Base-by-base conservation (phyloP, 2,113 vertebrate species). In the Desmodus rotundus region DNA sequence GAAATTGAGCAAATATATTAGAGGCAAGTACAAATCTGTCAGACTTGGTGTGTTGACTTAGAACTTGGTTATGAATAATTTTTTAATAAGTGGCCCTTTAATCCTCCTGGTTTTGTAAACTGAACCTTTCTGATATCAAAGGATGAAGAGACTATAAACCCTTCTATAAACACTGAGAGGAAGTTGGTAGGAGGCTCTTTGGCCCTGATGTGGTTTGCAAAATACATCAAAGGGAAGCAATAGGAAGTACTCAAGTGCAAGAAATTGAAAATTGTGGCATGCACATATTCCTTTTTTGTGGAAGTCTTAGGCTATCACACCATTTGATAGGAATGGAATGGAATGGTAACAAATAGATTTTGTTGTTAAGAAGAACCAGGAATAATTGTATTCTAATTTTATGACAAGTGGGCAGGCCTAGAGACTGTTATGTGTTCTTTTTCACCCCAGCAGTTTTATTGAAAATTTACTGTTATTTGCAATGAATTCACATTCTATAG, bases 11-110 rank as follows among this genome's bases (percentile, higher is more conserved):
- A 94, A 96, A 91, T 89, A 70, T 72, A 81, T 89, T 89, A 94
- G 36, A 78, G n/a, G 38, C 74, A 84, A 47, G 28, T 58, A 87
- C 36, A 85, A 73, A 84, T 91, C 61, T 89, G 83, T 89, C 86
- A 93, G 84, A 76, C 36, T 76, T 91, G 58, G 33, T 93, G 63
- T 91, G 86, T 96, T 91, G 89, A 87, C 47, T n/a, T 38, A 95
- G 82, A 94, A 94, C 38, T 94, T 94, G 67, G 36, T 91, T 97
- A 91, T 92, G 89, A 91, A 95, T 89, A 90, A 91, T 96, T 97
- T 96, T 87, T 92, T 95, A 85, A 92, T 89, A 89, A 95, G 13
- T 1, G 10, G 12, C 2, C n/a, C 17, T 97, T 63, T 94, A 95
- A 95, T 95, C 56, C n/a, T 93, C 7, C 19, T 83, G 84, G 54